Percentiles rank a stretch among this genome's conserved stretches.
Evolutionary conservation across 2,888 invertebrate genomes (phyloP).

Genomic region (Spodoptera exigua): DNA sequence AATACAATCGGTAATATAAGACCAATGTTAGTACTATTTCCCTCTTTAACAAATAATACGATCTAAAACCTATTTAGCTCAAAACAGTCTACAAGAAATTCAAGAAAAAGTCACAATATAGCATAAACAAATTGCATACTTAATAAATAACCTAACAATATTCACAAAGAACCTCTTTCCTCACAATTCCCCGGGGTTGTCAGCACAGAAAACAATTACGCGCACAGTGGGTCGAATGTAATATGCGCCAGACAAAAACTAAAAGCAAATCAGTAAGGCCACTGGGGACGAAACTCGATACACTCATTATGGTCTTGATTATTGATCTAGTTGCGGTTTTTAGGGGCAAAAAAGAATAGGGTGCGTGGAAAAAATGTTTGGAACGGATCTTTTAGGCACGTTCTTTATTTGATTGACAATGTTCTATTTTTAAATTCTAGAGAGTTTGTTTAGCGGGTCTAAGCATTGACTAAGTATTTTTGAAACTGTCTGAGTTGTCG

Average conservation of each 20-base stretch:
- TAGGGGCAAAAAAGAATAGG: constrained; percentile 27
- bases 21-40: too few relatives aligned
- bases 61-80: too few relatives aligned
- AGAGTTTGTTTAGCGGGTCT: too few relatives aligned
- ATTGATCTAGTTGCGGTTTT: constrained; percentile 62
- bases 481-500: too few relatives aligned
- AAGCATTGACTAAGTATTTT: too few relatives aligned
- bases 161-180: not conserved
- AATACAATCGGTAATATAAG: too few relatives aligned
- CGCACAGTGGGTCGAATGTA: constrained; percentile 57
- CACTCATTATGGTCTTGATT: constrained; percentile 76
- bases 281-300: constrained; percentile 77
- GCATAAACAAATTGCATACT: not conserved
- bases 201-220: constrained; percentile 66
- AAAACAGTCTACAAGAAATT: not conserved
- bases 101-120: not conserved
- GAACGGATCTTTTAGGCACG: not conserved
- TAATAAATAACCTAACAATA: constrained; percentile 1
- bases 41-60: too few relatives aligned
- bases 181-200: constrained; percentile 36
- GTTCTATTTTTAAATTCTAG: too few relatives aligned
- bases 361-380: constrained; percentile 9
- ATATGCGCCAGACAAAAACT: constrained; percentile 60
- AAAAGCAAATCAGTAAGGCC: constrained; percentile 72
- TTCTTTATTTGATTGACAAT: not conserved